Percentiles rank a stretch among this genome's conserved stretches.
These are phyloP conservation scores for Cavia aperea DNA, from an alignment of 2,113 vertebrate genomes.

Conservation along the genomic window DNA sequence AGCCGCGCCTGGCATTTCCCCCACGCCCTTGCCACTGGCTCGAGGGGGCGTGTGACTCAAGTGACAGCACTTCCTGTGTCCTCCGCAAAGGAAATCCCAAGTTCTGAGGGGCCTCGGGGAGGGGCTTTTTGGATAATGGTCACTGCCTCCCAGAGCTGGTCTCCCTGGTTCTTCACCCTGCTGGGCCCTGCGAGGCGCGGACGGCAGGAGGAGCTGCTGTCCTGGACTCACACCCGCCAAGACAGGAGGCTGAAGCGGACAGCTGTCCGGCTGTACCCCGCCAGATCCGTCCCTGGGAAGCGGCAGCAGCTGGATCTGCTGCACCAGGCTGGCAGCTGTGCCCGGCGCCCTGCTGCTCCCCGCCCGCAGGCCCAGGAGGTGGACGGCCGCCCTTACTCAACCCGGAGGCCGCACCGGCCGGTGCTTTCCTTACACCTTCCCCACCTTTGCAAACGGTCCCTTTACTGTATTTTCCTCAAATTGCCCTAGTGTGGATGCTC, in stretches of 20 bases:
- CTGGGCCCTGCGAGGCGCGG: neutral
- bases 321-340: neutral
- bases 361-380: neutral
- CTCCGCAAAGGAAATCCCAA: neutral
- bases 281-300: neutral
- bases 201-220: neutral
- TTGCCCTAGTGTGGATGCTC: conserved; percentile 26
- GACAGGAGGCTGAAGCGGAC: neutral
- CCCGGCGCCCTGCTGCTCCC: neutral
- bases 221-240: too few species aligned
- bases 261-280: neutral
- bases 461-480: conserved; percentile 31
- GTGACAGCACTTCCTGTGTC: neutral
- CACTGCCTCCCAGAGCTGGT: neutral
- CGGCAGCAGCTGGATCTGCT: neutral
- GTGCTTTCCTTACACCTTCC: neutral
- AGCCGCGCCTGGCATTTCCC: neutral
- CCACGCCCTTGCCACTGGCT: neutral
- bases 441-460: conserved; percentile 43
- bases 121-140: too few species aligned
- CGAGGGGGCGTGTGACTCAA: neutral
- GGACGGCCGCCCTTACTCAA: neutral
- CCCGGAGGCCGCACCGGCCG: neutral
- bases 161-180: neutral
- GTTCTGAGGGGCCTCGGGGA: neutral